These are phyloP conservation scores for Athene noctua DNA, from an alignment of 2,113 vertebrate species.

Conservation along the genomic window DNA sequence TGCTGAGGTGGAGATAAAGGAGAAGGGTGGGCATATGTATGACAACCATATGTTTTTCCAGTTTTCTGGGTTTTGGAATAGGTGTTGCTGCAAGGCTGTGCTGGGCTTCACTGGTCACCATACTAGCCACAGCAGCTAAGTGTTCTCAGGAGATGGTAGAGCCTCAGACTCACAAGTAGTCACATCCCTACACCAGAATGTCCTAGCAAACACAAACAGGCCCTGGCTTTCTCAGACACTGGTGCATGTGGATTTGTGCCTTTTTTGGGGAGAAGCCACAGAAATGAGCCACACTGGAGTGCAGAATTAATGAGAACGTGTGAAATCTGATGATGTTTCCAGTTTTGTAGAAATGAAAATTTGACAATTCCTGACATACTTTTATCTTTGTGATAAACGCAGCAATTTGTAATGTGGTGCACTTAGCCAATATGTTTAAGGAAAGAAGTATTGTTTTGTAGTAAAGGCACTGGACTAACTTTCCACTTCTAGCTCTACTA, in stretches of 20 bases:
- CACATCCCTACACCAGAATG: neutral
- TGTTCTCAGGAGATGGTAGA: neutral
- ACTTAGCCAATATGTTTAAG: neutral
- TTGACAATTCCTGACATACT: neutral
- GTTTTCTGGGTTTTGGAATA: neutral
- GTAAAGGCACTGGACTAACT: neutral
- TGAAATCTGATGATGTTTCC: neutral
- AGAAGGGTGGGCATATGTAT: neutral
- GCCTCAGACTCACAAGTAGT: neutral
- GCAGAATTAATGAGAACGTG: neutral
- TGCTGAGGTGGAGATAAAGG: neutral
- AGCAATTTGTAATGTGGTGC: neutral
- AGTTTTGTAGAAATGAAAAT: neutral
- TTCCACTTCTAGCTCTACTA: neutral
- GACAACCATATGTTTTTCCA: fast-evolving
- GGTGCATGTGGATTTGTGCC: neutral
- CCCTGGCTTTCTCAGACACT: neutral
- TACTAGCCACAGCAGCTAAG: neutral
- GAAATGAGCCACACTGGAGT: neutral
- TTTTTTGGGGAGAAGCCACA: neutral
- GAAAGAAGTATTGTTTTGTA: neutral
- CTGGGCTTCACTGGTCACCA: neutral
- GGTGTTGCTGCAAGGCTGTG: neutral
- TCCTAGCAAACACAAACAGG: neutral
- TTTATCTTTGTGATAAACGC: neutral